Evolutionary conservation across 2,113 vertebrate genomes (phyloP).

Genomic region (Anas platyrhynchos): DNA sequence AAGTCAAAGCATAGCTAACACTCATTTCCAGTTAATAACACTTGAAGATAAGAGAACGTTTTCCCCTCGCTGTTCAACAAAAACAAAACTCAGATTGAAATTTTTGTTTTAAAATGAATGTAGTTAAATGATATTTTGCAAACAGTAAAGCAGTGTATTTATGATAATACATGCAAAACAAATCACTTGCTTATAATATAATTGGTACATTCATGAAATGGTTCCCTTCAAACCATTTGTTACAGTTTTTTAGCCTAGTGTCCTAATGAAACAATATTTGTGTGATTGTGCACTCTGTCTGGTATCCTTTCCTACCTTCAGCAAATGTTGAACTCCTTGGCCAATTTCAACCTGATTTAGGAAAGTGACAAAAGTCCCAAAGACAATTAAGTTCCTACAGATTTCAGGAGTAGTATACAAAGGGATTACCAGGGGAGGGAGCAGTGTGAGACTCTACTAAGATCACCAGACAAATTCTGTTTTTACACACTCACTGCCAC

Average conservation of each 20-base stretch:
- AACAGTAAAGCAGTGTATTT: background rate
- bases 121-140: slow-evolving; percentile 10
- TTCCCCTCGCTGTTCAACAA: background rate
- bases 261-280: background rate
- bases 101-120: background rate
- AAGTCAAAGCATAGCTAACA: slow-evolving; percentile 33
- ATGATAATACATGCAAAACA: slow-evolving; percentile 27
- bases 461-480: background rate
- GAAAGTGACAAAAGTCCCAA: background rate
- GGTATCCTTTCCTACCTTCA: background rate
- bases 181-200: slow-evolving; percentile 24
- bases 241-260: background rate
- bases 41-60: slow-evolving; percentile 35
- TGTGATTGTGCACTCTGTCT: background rate
- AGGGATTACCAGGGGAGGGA: background rate
- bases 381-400: background rate
- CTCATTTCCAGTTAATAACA: slow-evolving; percentile 49
- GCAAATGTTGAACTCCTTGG: background rate
- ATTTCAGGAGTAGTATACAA: background rate
- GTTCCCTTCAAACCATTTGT: background rate
- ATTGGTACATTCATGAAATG: background rate
- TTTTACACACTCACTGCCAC: background rate
- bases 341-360: background rate
- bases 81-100: slow-evolving; percentile 7
- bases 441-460: background rate